Base-by-base conservation (phyloP, 2,888 invertebrate genomes). In the Panopea generosa region DNA sequence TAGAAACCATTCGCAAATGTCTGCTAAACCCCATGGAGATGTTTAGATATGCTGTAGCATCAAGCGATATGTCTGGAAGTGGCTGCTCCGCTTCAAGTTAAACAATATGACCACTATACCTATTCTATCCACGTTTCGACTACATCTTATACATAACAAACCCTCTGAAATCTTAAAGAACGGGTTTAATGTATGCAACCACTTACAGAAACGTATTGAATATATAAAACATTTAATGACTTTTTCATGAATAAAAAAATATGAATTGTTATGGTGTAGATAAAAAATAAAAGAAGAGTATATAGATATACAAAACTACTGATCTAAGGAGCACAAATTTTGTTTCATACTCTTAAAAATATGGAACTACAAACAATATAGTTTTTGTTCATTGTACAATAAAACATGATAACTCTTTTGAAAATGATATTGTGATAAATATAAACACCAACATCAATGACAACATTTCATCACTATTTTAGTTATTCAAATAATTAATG, bases 381-480 rank as follows among this genome's bases (percentile, higher is more conserved):
- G n/a, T 40, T 16, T 11, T 40, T 7, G 9, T 11, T 11, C 16
- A 40, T 40, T 16, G 40, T 40, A 40, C 40, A 40, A 40, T 40
- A 40, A 40, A 40, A 40, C 40, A 40, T 40, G 40, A 11, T 40
- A 11, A 40, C 16, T 40, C 40, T 16, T 40, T 40, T 40, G 16
- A 40, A 40, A 40, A 40, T 40, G 40, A 40, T 40, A 40, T 40
- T 40, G 40, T 40, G 40, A 40, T 40, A 11, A 40, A 40, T 40
- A 40, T 40, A 40, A 40, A 40, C 40, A 40, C 40, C 40, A 40
- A 16, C 40, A 40, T 40, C 40, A 40, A 40, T 40, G 40, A 40
- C 40, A 40, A 40, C 40, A 40, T 40, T 40, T 40, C 40, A 40
- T 40, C 40, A 40, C 40, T 40, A 40, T 40, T 40, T 40, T 40